Percentiles rank a stretch among this genome's conserved stretches.
Conservation (phyloP, 2,113 vertebrate genomes). For the Spheniscus mendiculus region DNA sequence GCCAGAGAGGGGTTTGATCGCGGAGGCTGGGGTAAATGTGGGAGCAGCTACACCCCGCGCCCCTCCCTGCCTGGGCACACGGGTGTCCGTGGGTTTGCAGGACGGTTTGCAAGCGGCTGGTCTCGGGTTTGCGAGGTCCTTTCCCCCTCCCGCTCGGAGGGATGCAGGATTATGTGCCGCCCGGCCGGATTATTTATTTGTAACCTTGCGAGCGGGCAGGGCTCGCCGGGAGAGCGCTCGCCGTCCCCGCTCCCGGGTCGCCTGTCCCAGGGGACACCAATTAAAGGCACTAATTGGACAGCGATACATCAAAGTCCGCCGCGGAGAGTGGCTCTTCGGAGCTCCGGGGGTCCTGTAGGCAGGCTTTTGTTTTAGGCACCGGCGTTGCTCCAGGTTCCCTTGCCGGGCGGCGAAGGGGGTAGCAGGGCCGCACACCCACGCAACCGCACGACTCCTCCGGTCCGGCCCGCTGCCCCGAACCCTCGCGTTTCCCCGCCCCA, state of each 20-base stretch:
- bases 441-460: rapidly evolving
- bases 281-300: constrained; percentile 87
- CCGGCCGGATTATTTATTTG: neutral
- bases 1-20: neutral
- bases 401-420: neutral
- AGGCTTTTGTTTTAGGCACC: constrained; percentile 68
- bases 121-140: neutral
- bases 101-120: neutral
- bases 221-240: constrained; percentile 38
- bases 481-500: too few relatives aligned
- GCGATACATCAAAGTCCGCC: constrained; percentile 80
- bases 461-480: neutral
- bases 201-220: constrained; percentile 46
- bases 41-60: neutral
- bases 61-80: neutral
- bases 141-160: neutral
- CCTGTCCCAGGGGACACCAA: constrained; percentile 79
- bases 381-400: neutral
- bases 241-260: constrained; percentile 55
- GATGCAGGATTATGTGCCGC: neutral
- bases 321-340: constrained; percentile 63
- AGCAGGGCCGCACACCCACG: neutral
- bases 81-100: neutral
- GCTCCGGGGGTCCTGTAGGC: constrained; percentile 45
- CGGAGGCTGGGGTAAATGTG: neutral